These are phyloP conservation scores for Orgyia antiqua DNA, from an alignment of 2,888 invertebrate species.

Conservation along the genomic window DNA sequence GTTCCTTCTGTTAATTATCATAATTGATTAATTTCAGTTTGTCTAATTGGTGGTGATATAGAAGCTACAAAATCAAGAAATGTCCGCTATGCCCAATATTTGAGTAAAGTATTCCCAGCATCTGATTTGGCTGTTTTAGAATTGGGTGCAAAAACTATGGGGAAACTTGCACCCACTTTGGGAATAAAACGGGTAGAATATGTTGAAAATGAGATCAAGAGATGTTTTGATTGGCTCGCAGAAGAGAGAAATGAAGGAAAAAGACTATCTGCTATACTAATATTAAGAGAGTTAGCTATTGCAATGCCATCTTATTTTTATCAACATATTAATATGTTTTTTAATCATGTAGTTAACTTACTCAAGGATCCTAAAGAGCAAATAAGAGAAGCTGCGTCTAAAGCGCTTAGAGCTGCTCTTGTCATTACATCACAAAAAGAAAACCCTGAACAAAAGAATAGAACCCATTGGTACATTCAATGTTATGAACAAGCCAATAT, in stretches of 20 bases:
- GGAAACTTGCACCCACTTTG: constrained; percentile 90
- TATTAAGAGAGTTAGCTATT: constrained; percentile 94
- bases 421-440: constrained; percentile 97
- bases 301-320: constrained; percentile 99
- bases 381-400: constrained; percentile 94
- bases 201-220: constrained; percentile 96
- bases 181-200: constrained; percentile 97
- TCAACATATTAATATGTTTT: constrained; percentile 93
- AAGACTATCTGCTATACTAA: constrained; percentile 93
- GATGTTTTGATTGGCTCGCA: constrained; percentile 95
- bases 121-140: constrained; percentile 95
- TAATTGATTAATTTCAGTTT: constrained; percentile 81
- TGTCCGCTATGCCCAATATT: constrained; percentile 93
- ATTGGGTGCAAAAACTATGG: constrained; percentile 95
- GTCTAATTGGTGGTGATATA: constrained; percentile 93
- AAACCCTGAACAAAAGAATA: constrained; percentile 91
- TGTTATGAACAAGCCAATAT: constrained; percentile 93
- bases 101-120: constrained; percentile 92
- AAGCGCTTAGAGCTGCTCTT: constrained; percentile 94
- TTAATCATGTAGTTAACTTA: constrained; percentile 94
- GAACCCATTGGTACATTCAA: constrained; percentile 93
- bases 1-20: too few relatives aligned
- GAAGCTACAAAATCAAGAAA: constrained; percentile 93
- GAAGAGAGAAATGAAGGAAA: constrained; percentile 94
- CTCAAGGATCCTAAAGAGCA: constrained; percentile 93